A percentile compares a stretch with the other conserved stretches of the same genome.
phyloP scores from a whole-genome alignment of 2,888 invertebrate genomes.

The Himalopsyche kuldschensis region DNA sequence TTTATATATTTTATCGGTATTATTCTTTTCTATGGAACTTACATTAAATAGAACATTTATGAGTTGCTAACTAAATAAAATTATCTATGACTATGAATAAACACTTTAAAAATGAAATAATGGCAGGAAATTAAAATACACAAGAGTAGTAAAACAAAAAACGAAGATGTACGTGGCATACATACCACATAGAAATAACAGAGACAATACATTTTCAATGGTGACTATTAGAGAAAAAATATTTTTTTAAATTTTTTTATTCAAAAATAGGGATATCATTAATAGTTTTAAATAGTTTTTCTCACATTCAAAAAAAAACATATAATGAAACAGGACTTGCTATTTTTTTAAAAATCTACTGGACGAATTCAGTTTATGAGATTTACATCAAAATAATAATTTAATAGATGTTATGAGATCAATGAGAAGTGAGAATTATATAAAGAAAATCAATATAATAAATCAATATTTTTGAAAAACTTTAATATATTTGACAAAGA shows the following conservation, averaged over 20 bases:
- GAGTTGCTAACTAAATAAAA: constrained; percentile 6
- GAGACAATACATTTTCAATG: not conserved
- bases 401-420: too few species aligned
- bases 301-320: not conserved
- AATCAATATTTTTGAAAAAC: too few species aligned
- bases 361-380: constrained; percentile 21
- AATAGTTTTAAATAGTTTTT: not conserved
- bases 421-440: too few species aligned
- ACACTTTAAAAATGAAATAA: not conserved
- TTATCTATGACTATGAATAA: not conserved
- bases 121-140: not conserved
- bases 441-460: too few species aligned
- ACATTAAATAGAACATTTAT: constrained; percentile 18
- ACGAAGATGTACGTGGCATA: too few species aligned
- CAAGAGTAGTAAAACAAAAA: too few species aligned
- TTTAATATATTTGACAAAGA: too few species aligned
- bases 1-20: constrained; percentile 8
- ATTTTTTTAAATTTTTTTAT: not conserved
- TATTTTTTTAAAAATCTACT: constrained; percentile 23
- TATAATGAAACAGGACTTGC: not conserved
- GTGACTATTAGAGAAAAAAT: not conserved
- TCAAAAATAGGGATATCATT: not conserved
- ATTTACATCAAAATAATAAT: not conserved
- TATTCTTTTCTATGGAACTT: constrained; percentile 1
- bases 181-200: too few species aligned